Conservation (phyloP, 2,797 vertebrate species). For the Tamandua tetradactyla region DNA sequence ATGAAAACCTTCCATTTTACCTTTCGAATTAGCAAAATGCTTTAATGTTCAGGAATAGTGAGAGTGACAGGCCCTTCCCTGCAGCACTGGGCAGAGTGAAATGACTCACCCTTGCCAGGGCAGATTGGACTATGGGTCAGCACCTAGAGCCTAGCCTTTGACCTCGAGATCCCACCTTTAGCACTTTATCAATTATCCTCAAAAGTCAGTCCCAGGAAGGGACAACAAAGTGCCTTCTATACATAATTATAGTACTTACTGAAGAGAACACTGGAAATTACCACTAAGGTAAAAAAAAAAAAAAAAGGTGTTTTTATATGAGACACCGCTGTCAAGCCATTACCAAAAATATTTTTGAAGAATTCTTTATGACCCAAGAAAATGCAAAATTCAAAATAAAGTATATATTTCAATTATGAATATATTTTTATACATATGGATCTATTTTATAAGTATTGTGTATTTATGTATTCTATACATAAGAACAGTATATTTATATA, state of each 20-base stretch:
- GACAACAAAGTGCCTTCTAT: accelerated
- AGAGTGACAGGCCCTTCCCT: not conserved
- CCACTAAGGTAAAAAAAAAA: not conserved
- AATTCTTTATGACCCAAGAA: not conserved
- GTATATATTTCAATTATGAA: not conserved
- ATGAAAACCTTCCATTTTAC: not conserved
- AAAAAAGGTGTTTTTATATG: no score
- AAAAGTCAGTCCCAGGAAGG: not conserved
- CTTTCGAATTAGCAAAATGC: not conserved
- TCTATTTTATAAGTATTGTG: accelerated
- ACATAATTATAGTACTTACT: not conserved
- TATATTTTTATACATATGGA: not conserved
- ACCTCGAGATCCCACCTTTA: not conserved
- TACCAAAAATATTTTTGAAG: no score
- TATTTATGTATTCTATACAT: accelerated
- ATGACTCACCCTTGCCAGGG: not conserved
- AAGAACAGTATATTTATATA: not conserved
- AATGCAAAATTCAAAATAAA: not conserved
- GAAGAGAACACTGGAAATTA: accelerated
- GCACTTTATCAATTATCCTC: not conserved
- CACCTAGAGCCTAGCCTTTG: not conserved
- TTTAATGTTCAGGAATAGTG: no score
- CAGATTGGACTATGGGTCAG: not conserved
- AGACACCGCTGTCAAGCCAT: no score
- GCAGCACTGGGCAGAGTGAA: not conserved